Evolutionary conservation across 2,113 vertebrate species (phyloP), one percentile per base, ranked within the genome.

Genomic region (Chloroceryle aenea): DNA sequence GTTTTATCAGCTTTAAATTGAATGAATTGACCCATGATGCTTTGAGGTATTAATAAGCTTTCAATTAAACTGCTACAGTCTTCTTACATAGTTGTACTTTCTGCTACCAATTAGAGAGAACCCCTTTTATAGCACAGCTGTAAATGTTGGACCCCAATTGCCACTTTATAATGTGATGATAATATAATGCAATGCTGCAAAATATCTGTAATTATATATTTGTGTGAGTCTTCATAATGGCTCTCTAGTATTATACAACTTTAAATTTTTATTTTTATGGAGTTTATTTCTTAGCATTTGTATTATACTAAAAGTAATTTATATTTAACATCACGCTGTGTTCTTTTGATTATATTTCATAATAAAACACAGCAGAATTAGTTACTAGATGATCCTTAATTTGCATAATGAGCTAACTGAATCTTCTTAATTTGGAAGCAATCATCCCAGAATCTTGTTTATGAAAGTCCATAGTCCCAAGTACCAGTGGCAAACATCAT

Each of bases 41-140:
- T 83, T n/a, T 92, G 67, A 95, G 95, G 66, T 90, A 81, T 97
- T 97, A 97, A 92, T 72, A 95, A 38, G 7, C 69, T 97, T 97
- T 76, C 59, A 89, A 45, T 91, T 96, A 90, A 96, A 93, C 20
- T 94, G 55, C 47, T 42, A 80, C 4, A 30, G 7, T 78, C 45
- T 32, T 91, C 61, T 80, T 89, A 34, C 52, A 56, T n/a, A 52
- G 17, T 91, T 93, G 50, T 48, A 92, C 47, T 87, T 93, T 85
- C 29, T 47, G 59, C 38, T 89, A 47, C 47, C 52, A 81, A 27
- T 52, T 89, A 72, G 86, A 66, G 93, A n/a, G n/a, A 56, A 53
- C 32, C n/a, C 3, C 9, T 62, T 95, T 94, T 73, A 77, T 73
- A 95, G 73, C 8, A 26, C 42, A 88, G 6, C 25, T 89, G 38